phyloP scores from a whole-genome alignment of 2,113 vertebrate genomes.

The Coturnix japonica region DNA sequence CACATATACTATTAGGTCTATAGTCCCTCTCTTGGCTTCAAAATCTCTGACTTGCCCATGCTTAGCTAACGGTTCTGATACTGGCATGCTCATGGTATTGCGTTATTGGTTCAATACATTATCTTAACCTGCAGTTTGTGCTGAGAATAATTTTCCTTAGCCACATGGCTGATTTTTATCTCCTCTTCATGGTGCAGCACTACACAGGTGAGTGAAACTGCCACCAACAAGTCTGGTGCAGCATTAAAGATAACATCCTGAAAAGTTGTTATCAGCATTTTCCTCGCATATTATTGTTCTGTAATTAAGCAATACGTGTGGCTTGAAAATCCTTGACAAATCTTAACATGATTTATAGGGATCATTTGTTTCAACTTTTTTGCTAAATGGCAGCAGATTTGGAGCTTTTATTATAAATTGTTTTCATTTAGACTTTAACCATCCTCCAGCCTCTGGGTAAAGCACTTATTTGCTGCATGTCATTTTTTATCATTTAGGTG shows the following conservation, averaged over 20 bases:
- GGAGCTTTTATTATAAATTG: constrained; percentile 71
- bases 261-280: constrained; percentile 11
- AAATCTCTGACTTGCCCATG: neutral
- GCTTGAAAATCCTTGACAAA: constrained; percentile 35
- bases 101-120: constrained; percentile 8
- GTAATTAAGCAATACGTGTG: constrained; percentile 14
- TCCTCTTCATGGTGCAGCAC: neutral
- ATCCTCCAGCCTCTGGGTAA: constrained; percentile 61
- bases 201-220: neutral
- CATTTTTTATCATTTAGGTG: constrained; percentile 64
- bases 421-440: constrained; percentile 70
- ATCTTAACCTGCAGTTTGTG: neutral
- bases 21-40: neutral
- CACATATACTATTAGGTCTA: neutral
- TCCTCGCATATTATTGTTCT: neutral
- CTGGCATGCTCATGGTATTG: neutral
- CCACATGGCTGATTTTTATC: constrained; percentile 14
- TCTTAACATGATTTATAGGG: constrained; percentile 61
- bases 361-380: constrained; percentile 69
- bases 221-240: neutral
- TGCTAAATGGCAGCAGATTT: constrained; percentile 67
- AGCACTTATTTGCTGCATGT: constrained; percentile 54
- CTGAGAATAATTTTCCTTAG: neutral
- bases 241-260: neutral
- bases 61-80: neutral